Evolutionary conservation across 2,797 vertebrate species (phyloP).

Genomic region (Anguilla pacifica): DNA sequence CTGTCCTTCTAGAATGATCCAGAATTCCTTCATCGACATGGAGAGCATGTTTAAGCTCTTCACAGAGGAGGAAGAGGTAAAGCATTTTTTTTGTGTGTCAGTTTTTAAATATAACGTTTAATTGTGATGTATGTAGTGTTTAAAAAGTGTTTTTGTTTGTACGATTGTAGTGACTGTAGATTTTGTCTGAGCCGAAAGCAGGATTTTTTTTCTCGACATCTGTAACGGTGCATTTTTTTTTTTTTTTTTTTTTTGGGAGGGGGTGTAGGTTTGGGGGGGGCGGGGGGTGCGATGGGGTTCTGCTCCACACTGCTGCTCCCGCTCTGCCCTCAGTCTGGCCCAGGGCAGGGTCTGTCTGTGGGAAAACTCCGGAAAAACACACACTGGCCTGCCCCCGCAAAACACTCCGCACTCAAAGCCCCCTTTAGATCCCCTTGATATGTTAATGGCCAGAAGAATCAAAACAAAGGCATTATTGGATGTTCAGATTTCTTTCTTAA

Average conservation of each 20-base stretch:
- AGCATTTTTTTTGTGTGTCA: slow-evolving; percentile 33
- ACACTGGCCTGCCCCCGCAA: slow-evolving; percentile 32
- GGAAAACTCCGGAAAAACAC: slow-evolving; percentile 34
- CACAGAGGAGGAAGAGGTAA: slow-evolving; percentile 85
- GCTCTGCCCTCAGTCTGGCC: slow-evolving; percentile 21
- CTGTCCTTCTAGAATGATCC: slow-evolving; percentile 83
- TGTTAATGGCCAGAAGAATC: slow-evolving; percentile 68
- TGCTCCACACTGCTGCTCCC: background rate
- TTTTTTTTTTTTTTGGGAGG: too few species aligned
- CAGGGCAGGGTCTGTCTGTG: slow-evolving; percentile 25
- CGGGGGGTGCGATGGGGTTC: background rate
- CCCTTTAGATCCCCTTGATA: slow-evolving; percentile 59
- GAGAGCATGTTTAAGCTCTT: slow-evolving; percentile 97
- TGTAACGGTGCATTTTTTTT: background rate
- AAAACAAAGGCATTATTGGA: slow-evolving; percentile 56
- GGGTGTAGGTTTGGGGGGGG: background rate
- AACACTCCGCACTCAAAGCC: slow-evolving; percentile 58
- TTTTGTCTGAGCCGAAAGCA: background rate
- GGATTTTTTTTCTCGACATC: background rate
- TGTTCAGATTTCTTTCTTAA: slow-evolving; percentile 38
- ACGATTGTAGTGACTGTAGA: background rate
- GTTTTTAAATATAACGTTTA: background rate
- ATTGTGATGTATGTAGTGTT: background rate
- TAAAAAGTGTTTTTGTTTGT: background rate
- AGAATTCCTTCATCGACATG: slow-evolving; percentile 97